Conservation (phyloP, 1,140 invertebrate genomes). For the Bombus superbus region DNA sequence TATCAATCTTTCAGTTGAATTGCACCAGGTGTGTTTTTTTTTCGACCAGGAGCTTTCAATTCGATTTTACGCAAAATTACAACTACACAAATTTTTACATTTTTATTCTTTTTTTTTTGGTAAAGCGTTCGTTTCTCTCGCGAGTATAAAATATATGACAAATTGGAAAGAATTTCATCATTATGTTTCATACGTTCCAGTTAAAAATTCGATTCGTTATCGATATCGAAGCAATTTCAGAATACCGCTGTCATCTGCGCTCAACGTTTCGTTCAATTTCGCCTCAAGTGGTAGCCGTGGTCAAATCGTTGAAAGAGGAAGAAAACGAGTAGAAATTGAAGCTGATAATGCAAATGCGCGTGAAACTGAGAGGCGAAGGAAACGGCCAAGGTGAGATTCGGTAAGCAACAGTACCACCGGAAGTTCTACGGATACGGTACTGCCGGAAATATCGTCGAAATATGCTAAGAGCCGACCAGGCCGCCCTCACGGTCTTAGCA, state of each 20-base stretch:
- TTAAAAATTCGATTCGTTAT: too few species aligned
- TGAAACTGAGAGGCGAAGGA: slow-evolving; percentile 16
- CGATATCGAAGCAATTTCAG: neutral
- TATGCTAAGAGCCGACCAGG: slow-evolving; percentile 72
- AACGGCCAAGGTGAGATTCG: neutral
- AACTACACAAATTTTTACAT: too few species aligned
- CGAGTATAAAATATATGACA: neutral
- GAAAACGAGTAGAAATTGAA: slow-evolving; percentile 64
- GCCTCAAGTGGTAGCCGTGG: neutral
- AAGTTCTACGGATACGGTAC: slow-evolving; percentile 48
- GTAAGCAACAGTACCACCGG: slow-evolving; percentile 35
- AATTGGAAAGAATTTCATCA: neutral
- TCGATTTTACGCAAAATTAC: too few species aligned
- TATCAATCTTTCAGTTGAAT: too few species aligned
- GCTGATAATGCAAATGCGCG: slow-evolving; percentile 65
- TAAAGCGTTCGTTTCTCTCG: neutral
- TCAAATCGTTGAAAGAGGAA: slow-evolving; percentile 51
- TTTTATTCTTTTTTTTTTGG: neutral
- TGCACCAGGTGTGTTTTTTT: too few species aligned
- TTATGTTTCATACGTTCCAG: neutral
- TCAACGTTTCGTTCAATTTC: neutral
- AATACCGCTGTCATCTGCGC: neutral
- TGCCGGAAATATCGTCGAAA: slow-evolving; percentile 73
- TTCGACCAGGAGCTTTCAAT: too few species aligned
- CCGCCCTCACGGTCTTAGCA: slow-evolving; percentile 71